Percentiles rank a stretch among this genome's conserved stretches.
phyloP scores from a whole-genome alignment of 2,797 vertebrate genomes.

The Crenuchus spilurus region DNA sequence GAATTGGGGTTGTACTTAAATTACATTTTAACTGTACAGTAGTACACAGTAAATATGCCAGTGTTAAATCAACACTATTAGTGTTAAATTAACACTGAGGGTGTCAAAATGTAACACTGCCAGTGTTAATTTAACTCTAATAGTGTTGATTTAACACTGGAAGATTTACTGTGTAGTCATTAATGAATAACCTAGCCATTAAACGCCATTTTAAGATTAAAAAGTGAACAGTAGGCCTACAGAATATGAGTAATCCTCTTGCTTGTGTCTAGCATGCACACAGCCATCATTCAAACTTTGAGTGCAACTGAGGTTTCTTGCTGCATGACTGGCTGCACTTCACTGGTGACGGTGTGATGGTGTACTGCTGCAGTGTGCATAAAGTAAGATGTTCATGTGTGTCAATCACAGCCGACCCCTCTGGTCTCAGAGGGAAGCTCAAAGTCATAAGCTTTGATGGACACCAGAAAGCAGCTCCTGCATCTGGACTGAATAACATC shows the following conservation, averaged over 20 bases:
- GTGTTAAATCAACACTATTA: too few relatives aligned
- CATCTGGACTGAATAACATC: neutral
- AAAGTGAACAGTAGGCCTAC: too few relatives aligned
- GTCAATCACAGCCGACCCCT: conserved; percentile 37
- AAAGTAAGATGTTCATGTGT: conserved; percentile 26
- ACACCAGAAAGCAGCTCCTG: conserved; percentile 14
- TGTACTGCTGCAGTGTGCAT: conserved; percentile 16
- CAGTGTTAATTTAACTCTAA: too few relatives aligned
- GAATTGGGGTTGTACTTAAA: too few relatives aligned
- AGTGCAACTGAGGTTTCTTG: conserved; percentile 4
- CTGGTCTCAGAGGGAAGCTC: conserved; percentile 33
- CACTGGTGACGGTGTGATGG: conserved; percentile 12
- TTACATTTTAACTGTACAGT: too few relatives aligned
- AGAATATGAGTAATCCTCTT: neutral
- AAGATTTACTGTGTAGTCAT: too few relatives aligned
- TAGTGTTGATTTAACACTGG: too few relatives aligned
- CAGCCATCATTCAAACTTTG: neutral
- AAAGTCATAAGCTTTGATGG: conserved; percentile 27
- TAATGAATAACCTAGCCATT: too few relatives aligned
- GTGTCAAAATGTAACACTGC: too few relatives aligned
- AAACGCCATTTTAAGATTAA: too few relatives aligned
- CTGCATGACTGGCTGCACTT: neutral
- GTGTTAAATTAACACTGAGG: too few relatives aligned
- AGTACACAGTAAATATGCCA: too few relatives aligned
- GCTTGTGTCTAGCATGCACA: neutral